Percentiles rank a stretch among this genome's conserved stretches.
Evolutionary conservation across 2,113 vertebrate genomes (phyloP).

Genomic region (Terrapene triunguis): DNA sequence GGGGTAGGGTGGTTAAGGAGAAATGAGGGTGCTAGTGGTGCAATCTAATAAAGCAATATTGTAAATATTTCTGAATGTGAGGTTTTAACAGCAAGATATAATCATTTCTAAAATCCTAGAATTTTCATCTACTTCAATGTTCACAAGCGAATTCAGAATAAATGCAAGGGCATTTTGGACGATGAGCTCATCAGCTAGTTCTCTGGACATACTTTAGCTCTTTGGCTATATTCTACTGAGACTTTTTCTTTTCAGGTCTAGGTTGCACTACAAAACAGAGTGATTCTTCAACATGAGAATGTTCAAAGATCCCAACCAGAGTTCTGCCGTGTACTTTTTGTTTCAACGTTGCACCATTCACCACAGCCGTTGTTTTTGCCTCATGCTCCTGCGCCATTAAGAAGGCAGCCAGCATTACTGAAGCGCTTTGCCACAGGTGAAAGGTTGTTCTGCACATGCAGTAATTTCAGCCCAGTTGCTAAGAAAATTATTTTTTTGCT

Average conservation of each 20-base stretch:
- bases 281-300: slow-evolving; percentile 57
- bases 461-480: background rate
- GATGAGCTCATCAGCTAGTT: slow-evolving; percentile 37
- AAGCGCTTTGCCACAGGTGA: background rate
- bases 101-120: slow-evolving; percentile 70
- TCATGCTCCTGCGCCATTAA: slow-evolving; percentile 10
- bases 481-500: slow-evolving; percentile 44
- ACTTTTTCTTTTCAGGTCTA: slow-evolving; percentile 63
- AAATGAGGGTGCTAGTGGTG: slow-evolving; percentile 52
- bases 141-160: slow-evolving; percentile 67
- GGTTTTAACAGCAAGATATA: slow-evolving; percentile 58
- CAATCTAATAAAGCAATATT: slow-evolving; percentile 73
- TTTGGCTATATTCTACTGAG: slow-evolving; percentile 50
- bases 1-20: slow-evolving; percentile 3
- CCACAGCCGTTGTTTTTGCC: slow-evolving; percentile 29
- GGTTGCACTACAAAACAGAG: slow-evolving; percentile 49
- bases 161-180: slow-evolving; percentile 40
- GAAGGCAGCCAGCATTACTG: background rate
- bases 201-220: slow-evolving; percentile 14
- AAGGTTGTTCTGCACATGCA: slow-evolving; percentile 21
- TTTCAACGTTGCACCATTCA: background rate
- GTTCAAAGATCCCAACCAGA: slow-evolving; percentile 46
- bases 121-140: slow-evolving; percentile 49
- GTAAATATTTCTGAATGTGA: slow-evolving; percentile 65
- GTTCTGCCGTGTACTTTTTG: slow-evolving; percentile 23